Evolutionary conservation across 2,797 vertebrate species (phyloP).

Genomic region (Chromobotia macracanthus): DNA sequence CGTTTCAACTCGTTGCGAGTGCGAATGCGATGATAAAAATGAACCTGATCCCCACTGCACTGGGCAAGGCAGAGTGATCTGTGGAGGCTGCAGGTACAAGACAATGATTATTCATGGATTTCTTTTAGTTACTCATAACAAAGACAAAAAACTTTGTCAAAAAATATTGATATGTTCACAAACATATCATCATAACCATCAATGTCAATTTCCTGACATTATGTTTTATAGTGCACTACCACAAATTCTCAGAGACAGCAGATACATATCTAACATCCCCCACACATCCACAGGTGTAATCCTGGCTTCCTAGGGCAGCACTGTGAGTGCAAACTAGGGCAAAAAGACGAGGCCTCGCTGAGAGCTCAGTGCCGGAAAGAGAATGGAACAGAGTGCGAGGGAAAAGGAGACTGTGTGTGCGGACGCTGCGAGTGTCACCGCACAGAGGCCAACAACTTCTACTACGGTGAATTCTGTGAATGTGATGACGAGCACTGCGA

Average conservation of each 20-base stretch:
- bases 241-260: neutral
- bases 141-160: too few relatives aligned
- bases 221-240: neutral
- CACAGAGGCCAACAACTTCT: slow-evolving; percentile 70
- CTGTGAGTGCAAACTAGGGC: slow-evolving; percentile 82
- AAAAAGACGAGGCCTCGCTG: slow-evolving; percentile 75
- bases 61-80: slow-evolving; percentile 72
- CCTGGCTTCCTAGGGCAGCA: slow-evolving; percentile 78
- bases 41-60: slow-evolving; percentile 62
- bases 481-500: slow-evolving; percentile 89
- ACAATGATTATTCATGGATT: neutral
- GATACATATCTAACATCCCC: neutral
- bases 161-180: too few relatives aligned
- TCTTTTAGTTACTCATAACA: neutral
- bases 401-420: slow-evolving; percentile 90
- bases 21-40: slow-evolving; percentile 69
- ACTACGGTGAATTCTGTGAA: slow-evolving; percentile 84
- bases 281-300: slow-evolving; percentile 74
- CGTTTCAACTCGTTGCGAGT: slow-evolving; percentile 81
- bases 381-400: slow-evolving; percentile 85
- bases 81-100: slow-evolving; percentile 87
- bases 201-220: neutral
- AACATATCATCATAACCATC: neutral
- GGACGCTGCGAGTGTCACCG: slow-evolving; percentile 86
- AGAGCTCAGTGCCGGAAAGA: slow-evolving; percentile 78